Evolutionary conservation across 2,797 vertebrate genomes (phyloP).

Genomic region (Sparidentex hasta): DNA sequence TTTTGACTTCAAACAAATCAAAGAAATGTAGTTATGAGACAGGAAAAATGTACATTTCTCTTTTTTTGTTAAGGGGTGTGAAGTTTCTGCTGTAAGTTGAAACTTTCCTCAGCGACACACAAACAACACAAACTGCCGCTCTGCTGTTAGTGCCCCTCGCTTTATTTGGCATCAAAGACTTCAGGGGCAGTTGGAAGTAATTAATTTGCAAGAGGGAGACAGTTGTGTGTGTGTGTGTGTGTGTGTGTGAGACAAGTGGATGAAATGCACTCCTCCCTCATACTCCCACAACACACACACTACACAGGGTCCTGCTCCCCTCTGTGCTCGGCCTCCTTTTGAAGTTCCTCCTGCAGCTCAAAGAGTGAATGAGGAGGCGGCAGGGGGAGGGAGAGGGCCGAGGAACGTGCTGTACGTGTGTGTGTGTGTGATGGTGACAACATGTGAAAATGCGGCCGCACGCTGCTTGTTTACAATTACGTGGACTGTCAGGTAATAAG

Average conservation of each 20-base stretch:
- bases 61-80: not conserved
- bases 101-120: conserved; percentile 10
- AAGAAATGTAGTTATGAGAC: not conserved
- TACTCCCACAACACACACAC: conserved; percentile 1
- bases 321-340: conserved; percentile 51
- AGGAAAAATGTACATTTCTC: not conserved
- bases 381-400: not conserved
- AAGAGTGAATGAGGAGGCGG: conserved; percentile 12
- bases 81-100: conserved; percentile 1
- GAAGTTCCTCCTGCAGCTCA: conserved; percentile 46
- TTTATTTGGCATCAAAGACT: conserved; percentile 56
- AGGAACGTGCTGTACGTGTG: conserved; percentile 48
- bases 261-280: conserved; percentile 51
- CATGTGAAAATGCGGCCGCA: not conserved
- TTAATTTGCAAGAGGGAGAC: conserved; percentile 54
- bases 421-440: conserved; percentile 58
- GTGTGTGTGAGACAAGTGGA: conserved; percentile 32
- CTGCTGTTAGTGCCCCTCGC: not conserved
- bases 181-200: conserved; percentile 59
- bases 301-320: conserved; percentile 22
- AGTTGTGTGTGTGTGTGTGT: conserved; percentile 12
- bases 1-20: not conserved
- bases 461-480: conserved; percentile 19
- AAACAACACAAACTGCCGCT: conserved; percentile 20
- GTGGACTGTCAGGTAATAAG: conserved; percentile 12